Base-by-base conservation (phyloP, 2,888 invertebrate genomes). In the Acanthosepion esculentum region DNA sequence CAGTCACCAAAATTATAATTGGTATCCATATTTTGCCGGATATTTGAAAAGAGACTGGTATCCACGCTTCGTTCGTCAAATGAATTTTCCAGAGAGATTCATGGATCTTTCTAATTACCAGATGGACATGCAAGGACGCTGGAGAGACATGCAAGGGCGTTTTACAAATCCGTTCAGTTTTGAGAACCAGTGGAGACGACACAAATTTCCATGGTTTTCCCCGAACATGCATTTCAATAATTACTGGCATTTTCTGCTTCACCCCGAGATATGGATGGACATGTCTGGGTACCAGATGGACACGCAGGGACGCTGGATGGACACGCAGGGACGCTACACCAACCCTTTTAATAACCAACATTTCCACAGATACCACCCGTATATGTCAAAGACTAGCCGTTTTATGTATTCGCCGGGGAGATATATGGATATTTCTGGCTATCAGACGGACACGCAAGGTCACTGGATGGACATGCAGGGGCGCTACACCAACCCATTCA, bases 81-180 rank as follows among this genome's bases (percentile, higher is more conserved):
- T 78, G 78, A 33, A n/a, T 33, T 78, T 33, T n/a, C 78, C 78
- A 5, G 78, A 78, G 5, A 78, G 15, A 15, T 78, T 33, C n/a
- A n/a, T 78, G 78, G 78, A 78, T 4, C 33, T 78, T 20, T 78
- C 78, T n/a, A 78, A n/a, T 33, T 78, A 78, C 15, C 78, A 78
- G 78, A 78, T 78, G 78, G 78, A 78, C n/a, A n/a, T 78, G 78
- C n/a, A 78, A 15, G 78, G 78, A 78, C 78, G 78, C 78, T 78
- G 78, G 78, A 78, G 15, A 33, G 78, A 78, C 12, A 78, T 78
- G 78, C 78, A 78, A 12, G 78, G 78, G 2, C 29, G 26, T 1
- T 78, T 29, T 26, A n/a, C 29, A 7, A 78, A 78, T 29, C 78
- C 78, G 26, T 78, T 78, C 12, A 78, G 1, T 78, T 29, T 10